phyloP scores from a whole-genome alignment of 2,797 vertebrate genomes.

The Manis pentadactyla region DNA sequence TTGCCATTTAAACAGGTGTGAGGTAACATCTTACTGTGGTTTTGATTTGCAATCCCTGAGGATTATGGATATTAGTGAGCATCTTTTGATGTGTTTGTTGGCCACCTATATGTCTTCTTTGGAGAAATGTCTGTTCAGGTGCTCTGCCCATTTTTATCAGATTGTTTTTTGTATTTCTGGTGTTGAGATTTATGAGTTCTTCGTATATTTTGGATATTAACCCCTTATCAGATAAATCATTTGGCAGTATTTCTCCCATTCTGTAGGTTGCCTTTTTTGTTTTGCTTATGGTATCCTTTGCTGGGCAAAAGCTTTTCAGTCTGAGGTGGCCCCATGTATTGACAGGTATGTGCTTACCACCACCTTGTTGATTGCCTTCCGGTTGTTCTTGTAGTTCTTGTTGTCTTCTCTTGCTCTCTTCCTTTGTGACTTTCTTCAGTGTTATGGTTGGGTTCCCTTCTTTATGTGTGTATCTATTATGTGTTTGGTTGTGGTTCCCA shows the following conservation, averaged over 20 bases:
- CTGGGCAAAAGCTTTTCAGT: background rate
- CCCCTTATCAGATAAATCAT: background rate
- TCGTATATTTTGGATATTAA: background rate
- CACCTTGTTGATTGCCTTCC: no score
- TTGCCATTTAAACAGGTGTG: background rate
- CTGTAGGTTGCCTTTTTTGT: background rate
- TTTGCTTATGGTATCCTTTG: background rate
- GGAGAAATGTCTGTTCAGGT: background rate
- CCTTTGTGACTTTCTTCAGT: no score
- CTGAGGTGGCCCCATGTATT: background rate
- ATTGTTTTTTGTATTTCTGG: background rate
- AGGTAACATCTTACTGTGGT: background rate
- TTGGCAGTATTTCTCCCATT: background rate
- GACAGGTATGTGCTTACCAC: no score
- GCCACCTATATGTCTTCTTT: background rate
- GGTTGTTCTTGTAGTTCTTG: no score
- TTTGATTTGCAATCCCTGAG: background rate
- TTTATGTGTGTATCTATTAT: no score
- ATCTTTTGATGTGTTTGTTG: background rate
- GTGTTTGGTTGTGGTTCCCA: no score
- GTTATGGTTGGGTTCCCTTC: no score
- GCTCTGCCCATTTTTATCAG: background rate
- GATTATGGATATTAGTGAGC: background rate
- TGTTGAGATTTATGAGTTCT: background rate
- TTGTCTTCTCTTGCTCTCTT: no score